Evolutionary conservation across 1,140 invertebrate genomes (phyloP).

Genomic region (Leptinotarsa lineolata): DNA sequence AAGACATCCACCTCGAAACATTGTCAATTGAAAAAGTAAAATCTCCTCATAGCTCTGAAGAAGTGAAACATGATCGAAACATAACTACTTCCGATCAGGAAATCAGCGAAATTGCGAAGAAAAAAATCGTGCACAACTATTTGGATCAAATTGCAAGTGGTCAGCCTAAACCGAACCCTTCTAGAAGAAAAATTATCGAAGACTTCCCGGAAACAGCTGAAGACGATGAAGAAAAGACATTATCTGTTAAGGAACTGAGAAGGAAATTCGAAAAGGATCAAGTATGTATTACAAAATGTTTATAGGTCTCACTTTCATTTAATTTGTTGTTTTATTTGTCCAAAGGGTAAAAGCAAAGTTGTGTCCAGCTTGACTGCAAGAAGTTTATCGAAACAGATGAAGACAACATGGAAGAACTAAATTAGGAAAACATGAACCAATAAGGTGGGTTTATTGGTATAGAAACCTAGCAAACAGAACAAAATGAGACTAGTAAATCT

Average conservation of each 20-base stretch:
- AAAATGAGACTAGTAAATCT: too few relatives aligned
- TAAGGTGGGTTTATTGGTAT: too few relatives aligned
- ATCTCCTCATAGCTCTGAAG: neutral
- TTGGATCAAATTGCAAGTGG: conserved; percentile 22
- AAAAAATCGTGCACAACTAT: conserved; percentile 28
- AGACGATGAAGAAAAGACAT: conserved; percentile 27
- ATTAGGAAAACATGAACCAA: neutral
- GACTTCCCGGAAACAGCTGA: conserved; percentile 16
- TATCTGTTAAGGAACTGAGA: conserved; percentile 45
- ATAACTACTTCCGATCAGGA: conserved; percentile 27
- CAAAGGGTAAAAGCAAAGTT: conserved; percentile 46
- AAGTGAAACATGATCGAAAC: neutral
- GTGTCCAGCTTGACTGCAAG: conserved; percentile 81
- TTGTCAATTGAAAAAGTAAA: conserved; percentile 9
- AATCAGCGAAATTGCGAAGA: conserved; percentile 27
- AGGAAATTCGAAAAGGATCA: conserved; percentile 45
- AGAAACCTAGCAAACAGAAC: too few relatives aligned
- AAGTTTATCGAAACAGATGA: conserved; percentile 75
- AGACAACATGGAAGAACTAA: conserved; percentile 65
- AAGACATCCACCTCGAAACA: neutral
- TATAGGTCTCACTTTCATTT: neutral
- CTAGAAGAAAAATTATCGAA: neutral
- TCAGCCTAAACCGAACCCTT: conserved; percentile 13
- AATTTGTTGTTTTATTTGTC: conserved; percentile 7
- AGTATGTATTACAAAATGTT: conserved; percentile 33